Conservation (phyloP, 2,888 invertebrate species). For the Scaptomyza reducta region DNA sequence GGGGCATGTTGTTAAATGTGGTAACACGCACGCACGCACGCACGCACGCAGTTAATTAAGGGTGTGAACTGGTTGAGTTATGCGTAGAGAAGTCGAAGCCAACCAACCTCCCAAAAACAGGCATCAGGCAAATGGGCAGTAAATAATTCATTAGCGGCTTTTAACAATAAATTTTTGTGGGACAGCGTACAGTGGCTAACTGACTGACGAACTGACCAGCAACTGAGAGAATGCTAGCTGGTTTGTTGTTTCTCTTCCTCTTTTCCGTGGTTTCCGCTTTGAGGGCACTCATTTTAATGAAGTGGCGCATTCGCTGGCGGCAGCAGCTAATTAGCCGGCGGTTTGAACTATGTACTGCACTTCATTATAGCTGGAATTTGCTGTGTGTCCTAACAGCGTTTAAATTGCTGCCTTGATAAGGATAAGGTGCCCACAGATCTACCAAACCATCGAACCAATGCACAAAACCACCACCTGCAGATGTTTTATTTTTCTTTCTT, state of each 20-base stretch:
- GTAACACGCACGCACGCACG: slow-evolving; percentile 73
- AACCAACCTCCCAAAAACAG: slow-evolving; percentile 18
- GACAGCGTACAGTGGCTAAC: slow-evolving; percentile 34
- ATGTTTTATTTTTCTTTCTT: slow-evolving; percentile 23
- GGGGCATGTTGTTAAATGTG: slow-evolving; percentile 48
- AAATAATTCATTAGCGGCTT: slow-evolving; percentile 82
- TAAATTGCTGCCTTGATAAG: slow-evolving; percentile 55
- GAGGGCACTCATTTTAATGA: slow-evolving; percentile 71
- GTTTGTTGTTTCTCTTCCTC: background rate
- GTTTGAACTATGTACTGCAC: slow-evolving; percentile 71
- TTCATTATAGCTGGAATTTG: slow-evolving; percentile 67
- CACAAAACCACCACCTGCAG: slow-evolving; percentile 63
- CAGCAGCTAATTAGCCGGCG: slow-evolving; percentile 68
- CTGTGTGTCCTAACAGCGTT: slow-evolving; percentile 30
- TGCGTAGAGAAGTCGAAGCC: slow-evolving; percentile 55
- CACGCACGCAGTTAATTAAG: slow-evolving; percentile 78
- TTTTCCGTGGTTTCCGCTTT: slow-evolving; percentile 18
- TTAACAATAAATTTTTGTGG: slow-evolving; percentile 77
- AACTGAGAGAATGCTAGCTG: slow-evolving; percentile 8
- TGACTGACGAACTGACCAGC: slow-evolving; percentile 16
- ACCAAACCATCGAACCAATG: slow-evolving; percentile 20
- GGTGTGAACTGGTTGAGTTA: slow-evolving; percentile 82
- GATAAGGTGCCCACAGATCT: slow-evolving; percentile 17
- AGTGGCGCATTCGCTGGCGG: slow-evolving; percentile 44
- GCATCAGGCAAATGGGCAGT: slow-evolving; percentile 58